These are phyloP conservation scores for Pseudochaenichthys georgianus DNA, from an alignment of 2,797 vertebrate genomes.

Conservation along the genomic window DNA sequence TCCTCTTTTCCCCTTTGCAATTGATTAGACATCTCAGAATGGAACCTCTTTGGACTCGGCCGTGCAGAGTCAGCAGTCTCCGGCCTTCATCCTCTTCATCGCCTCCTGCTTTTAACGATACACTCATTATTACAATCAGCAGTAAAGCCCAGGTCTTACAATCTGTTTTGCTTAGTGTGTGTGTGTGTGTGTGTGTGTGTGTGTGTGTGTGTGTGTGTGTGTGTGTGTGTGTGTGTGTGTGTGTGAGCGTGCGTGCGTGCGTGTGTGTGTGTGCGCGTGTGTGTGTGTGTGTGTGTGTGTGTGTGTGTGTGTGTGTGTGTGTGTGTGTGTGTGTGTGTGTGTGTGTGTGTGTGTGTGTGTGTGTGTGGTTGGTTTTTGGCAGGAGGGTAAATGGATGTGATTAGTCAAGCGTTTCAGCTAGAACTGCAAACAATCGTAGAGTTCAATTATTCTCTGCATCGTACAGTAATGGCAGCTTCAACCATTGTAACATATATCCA, in stretches of 20 bases:
- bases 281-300: too few species aligned
- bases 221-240: constrained; percentile 2
- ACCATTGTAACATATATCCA: too few species aligned
- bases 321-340: too few species aligned
- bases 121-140: constrained; percentile 52
- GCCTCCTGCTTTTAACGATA: constrained; percentile 36
- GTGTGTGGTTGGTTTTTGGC: constrained; percentile 15
- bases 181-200: too few species aligned
- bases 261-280: not conserved
- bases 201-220: constrained; percentile 1
- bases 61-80: constrained; percentile 40
- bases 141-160: constrained; percentile 5
- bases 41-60: constrained; percentile 30
- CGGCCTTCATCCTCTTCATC: constrained; percentile 29
- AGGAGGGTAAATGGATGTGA: constrained; percentile 37
- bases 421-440: constrained; percentile 9
- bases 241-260: too few species aligned
- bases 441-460: constrained; percentile 41
- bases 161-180: not conserved
- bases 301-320: too few species aligned
- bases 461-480: not conserved
- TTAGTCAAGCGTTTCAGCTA: constrained; percentile 47
- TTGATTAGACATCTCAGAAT: constrained; percentile 44
- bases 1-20: constrained; percentile 1
- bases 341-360: not conserved